These are phyloP conservation scores for Mastomys natalensis DNA, from an alignment of 2,113 vertebrate species.

Conservation along the genomic window DNA sequence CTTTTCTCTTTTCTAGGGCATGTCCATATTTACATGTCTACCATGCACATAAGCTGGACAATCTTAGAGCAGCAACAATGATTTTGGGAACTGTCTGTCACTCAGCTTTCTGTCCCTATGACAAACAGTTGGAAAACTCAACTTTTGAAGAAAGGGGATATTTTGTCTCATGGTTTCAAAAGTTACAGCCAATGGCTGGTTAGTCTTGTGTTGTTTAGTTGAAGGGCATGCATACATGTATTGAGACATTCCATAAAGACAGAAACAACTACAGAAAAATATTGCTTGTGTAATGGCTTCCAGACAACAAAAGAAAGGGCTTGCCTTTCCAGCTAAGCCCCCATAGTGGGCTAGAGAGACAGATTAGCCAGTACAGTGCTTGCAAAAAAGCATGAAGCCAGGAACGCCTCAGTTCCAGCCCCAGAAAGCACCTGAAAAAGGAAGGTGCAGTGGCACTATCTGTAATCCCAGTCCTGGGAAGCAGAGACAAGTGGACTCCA, in stretches of 20 bases:
- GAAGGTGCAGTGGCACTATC: neutral
- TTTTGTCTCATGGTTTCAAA: neutral
- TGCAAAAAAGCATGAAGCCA: no score
- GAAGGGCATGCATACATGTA: neutral
- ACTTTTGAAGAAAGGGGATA: neutral
- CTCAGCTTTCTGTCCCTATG: neutral
- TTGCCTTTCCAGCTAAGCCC: neutral
- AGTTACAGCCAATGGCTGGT: neutral
- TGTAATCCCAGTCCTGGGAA: neutral
- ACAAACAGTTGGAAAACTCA: neutral
- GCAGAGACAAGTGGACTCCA: neutral
- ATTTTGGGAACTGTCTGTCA: neutral
- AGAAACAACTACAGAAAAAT: neutral
- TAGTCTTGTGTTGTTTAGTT: neutral
- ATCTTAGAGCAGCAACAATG: neutral
- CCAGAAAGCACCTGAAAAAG: neutral
- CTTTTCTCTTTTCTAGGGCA: neutral
- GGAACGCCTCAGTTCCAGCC: neutral
- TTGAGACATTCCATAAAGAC: neutral
- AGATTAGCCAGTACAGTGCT: neutral
- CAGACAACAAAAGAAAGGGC: neutral
- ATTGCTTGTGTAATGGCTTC: no score
- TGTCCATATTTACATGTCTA: neutral
- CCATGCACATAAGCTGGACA: no score
- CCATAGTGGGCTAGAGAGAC: neutral